A percentile compares a stretch with the other conserved stretches of the same genome.
These are phyloP conservation scores for Rhopilema esculentum DNA, from an alignment of 30 jellyfish, hydroid and myxozoan genomes.

Conservation along the genomic window DNA sequence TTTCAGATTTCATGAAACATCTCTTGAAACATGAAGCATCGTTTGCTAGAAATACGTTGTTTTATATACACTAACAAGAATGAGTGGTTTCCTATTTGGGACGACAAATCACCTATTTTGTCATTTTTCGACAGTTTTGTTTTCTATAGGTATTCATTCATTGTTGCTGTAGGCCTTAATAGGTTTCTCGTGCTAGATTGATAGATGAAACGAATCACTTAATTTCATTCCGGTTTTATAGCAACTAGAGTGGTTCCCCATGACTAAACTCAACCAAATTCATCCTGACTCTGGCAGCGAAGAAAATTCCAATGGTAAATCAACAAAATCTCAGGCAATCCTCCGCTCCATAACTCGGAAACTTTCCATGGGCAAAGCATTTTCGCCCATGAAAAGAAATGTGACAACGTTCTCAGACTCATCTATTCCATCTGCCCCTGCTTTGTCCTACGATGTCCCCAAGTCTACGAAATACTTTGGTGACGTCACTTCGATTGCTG, in stretches of 20 bases:
- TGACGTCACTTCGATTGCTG: slow-evolving; percentile 53
- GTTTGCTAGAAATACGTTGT: no score
- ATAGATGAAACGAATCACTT: no score
- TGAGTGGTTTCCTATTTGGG: background rate
- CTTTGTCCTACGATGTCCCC: slow-evolving; percentile 29
- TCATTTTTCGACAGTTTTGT: background rate
- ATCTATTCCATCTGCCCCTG: slow-evolving; percentile 62
- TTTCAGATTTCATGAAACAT: no score
- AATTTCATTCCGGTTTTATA: background rate
- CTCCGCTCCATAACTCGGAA: slow-evolving; percentile 55
- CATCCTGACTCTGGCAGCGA: slow-evolving; percentile 29
- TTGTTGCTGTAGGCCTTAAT: no score
- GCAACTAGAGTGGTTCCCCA: slow-evolving; percentile 79
- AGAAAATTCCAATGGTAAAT: background rate
- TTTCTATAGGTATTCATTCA: no score
- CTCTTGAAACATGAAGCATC: no score
- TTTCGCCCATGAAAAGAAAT: slow-evolving; percentile 33
- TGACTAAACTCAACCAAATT: slow-evolving; percentile 31
- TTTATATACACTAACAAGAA: no score
- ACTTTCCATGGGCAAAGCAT: slow-evolving; percentile 48
- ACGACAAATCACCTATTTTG: background rate
- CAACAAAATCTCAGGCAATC: slow-evolving; percentile 47
- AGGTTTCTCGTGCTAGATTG: no score
- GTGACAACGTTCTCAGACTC: slow-evolving; percentile 51
- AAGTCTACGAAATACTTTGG: slow-evolving; percentile 26